Base-by-base conservation (phyloP, 2,113 vertebrate genomes). In the Dasypus novemcinctus region DNA sequence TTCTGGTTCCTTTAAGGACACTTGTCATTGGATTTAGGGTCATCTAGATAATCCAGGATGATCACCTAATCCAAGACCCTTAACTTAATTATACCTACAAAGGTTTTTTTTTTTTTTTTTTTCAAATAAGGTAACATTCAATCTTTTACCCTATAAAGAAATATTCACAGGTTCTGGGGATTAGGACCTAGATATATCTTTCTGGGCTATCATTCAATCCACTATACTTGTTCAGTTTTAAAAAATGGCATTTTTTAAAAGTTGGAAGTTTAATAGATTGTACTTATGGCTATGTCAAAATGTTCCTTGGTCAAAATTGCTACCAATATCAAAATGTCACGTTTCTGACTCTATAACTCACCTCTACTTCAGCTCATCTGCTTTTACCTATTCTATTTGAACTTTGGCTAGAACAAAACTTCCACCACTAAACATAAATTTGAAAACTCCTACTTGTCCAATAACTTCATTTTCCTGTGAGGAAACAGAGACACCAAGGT, bases 401-500 rank as follows among this genome's bases (percentile, higher is more conserved):
- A 2, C 23, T 87, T 72, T 41, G 41, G 49, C 38, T 38, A 68
- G 66, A 57, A 69, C 79, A 69, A 94, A 82, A 54, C 54, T 74
- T 83, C 8, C 5, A 85, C 2, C 29, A 69, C 27, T 76, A 89
- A 78, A 80, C 2, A 0, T 61, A 64, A 66, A 14, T 86, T 79
- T 69, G 38, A 29, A 76, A 87, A 85, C 25, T 76, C 49, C 29
- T 59, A 66, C 49, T 91, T 91, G 23, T 52, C 25, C 81, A 31
- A 74, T 57, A 66, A 71, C 7, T 91, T 89, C 23, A 38, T 90
- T 90, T 95, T 81, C 61, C 54, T 95, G 6, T 63, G 52, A 88
- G 91, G 27, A 87, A 85, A 74, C 17, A 14, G 46, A 92, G 21
- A 76, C 43, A 11, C 33, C 10, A 27, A 92, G 33, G 49, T 38